Conservation (phyloP, 2,888 invertebrate genomes). For the Chelonus formosanus region DNA sequence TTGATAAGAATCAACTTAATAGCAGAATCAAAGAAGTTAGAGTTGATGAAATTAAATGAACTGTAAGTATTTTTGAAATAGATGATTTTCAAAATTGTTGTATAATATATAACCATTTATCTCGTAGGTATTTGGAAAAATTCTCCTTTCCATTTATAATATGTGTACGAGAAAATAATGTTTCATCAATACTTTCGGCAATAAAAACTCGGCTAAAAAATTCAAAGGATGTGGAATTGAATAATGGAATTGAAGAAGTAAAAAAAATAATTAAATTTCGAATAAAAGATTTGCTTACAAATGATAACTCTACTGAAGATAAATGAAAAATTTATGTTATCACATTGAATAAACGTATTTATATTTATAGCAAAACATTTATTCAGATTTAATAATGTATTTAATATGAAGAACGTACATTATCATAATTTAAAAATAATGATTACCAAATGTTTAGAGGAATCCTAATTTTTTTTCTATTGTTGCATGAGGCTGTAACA, state of each 20-base stretch:
- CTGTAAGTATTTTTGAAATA: constrained; percentile 49
- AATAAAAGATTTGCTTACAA: constrained; percentile 52
- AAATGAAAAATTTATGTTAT: neutral
- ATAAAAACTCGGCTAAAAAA: constrained; percentile 69
- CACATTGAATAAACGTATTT: too few relatives aligned
- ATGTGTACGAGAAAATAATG: constrained; percentile 73
- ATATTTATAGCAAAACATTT: neutral
- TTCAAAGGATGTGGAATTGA: constrained; percentile 68
- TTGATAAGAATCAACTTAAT: constrained; percentile 69
- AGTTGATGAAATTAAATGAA: constrained; percentile 66
- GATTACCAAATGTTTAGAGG: constrained; percentile 61
- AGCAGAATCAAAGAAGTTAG: constrained; percentile 67
- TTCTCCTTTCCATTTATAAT: constrained; percentile 77
- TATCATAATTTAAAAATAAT: constrained; percentile 59
- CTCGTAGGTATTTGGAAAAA: constrained; percentile 71
- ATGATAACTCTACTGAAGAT: neutral
- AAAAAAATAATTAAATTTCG: constrained; percentile 74
- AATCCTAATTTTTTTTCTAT: constrained; percentile 79
- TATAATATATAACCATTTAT: constrained; percentile 4
- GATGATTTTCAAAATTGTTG: neutral
- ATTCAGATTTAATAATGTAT: neutral
- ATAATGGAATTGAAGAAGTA: constrained; percentile 72
- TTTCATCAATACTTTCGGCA: constrained; percentile 69
- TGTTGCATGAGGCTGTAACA: constrained; percentile 84
- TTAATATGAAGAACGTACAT: constrained; percentile 1